Evolutionary conservation across 1,140 invertebrate genomes (phyloP).

Genomic region (Drosophila rufa): DNA sequence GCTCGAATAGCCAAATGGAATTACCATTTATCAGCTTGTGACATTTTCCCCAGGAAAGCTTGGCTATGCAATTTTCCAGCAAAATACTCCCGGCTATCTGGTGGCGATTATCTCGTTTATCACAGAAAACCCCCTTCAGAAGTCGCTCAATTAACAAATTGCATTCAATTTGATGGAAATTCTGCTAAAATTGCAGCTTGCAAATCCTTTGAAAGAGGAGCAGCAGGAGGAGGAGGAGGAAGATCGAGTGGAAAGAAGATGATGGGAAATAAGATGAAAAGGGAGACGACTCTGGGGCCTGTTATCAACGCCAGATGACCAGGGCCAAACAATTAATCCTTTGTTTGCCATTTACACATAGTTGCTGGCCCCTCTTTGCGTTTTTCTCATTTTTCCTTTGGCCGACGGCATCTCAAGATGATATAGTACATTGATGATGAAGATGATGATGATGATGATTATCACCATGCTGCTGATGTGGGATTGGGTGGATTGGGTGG

Average conservation of each 20-base stretch:
- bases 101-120: constrained; percentile 29
- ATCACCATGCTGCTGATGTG: neutral
- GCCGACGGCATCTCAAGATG: constrained; percentile 45
- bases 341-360: constrained; percentile 55
- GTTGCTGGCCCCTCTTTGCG: constrained; percentile 41
- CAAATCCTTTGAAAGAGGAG: constrained; percentile 24
- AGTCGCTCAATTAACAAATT: constrained; percentile 53
- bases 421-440: constrained; percentile 42
- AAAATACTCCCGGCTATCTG: neutral
- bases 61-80: constrained; percentile 19
- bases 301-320: constrained; percentile 36
- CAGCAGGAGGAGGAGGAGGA: neutral
- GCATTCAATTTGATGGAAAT: constrained; percentile 53
- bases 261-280: constrained; percentile 1
- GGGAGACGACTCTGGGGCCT: constrained; percentile 1
- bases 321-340: constrained; percentile 74
- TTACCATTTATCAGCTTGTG: constrained; percentile 17
- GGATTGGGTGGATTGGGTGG: constrained; percentile 29
- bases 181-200: constrained; percentile 24
- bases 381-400: constrained; percentile 49
- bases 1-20: neutral
- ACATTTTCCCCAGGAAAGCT: constrained; percentile 18
- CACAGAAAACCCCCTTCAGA: constrained; percentile 25
- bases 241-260: neutral
- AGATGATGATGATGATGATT: constrained; percentile 12